Evolutionary conservation across 2,888 invertebrate species (phyloP).

Genomic region (Saturnia japonica): DNA sequence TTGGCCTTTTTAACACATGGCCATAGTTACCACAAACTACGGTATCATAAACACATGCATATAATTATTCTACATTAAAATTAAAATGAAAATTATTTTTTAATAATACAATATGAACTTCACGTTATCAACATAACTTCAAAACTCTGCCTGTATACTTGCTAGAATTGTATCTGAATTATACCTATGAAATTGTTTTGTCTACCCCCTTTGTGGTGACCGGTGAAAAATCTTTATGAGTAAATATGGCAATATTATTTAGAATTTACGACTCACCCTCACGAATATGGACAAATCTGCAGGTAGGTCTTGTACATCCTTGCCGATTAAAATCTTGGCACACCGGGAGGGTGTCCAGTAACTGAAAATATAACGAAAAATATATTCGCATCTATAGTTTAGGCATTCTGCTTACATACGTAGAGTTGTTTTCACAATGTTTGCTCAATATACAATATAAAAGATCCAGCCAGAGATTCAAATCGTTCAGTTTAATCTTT

Average conservation of each 20-base stretch:
- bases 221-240: neutral
- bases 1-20: neutral
- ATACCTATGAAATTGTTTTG: neutral
- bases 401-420: slow-evolving; percentile 43
- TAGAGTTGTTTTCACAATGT: slow-evolving; percentile 52
- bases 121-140: neutral
- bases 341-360: slow-evolving; percentile 99
- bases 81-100: too few relatives aligned
- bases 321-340: slow-evolving; percentile 99
- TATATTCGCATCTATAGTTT: slow-evolving; percentile 56
- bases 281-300: slow-evolving; percentile 99
- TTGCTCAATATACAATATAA: slow-evolving; percentile 17
- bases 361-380: slow-evolving; percentile 86
- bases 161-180: neutral
- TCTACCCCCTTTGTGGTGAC: slow-evolving; percentile 1
- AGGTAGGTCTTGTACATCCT: slow-evolving; percentile 97
- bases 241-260: neutral
- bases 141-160: neutral
- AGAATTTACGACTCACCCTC: slow-evolving; percentile 85
- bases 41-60: neutral
- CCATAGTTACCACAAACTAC: neutral
- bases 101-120: too few relatives aligned
- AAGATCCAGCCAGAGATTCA: neutral
- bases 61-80: neutral
- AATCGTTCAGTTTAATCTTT: neutral